These are phyloP conservation scores for Drosophila equinoxialis DNA, from an alignment of 1,140 invertebrate species.

Conservation along the genomic window DNA sequence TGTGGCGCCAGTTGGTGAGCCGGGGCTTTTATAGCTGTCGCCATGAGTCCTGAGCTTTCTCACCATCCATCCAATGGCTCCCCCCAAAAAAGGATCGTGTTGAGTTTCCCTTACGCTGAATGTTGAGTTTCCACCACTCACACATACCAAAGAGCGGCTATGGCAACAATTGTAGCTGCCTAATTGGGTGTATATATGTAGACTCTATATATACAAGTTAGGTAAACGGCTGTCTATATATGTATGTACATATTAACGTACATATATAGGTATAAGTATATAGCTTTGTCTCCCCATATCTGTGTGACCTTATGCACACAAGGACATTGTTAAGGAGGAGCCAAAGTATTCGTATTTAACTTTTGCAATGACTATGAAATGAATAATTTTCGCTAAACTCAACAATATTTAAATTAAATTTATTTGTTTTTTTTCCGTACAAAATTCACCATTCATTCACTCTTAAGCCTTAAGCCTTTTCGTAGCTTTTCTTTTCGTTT, in stretches of 20 bases:
- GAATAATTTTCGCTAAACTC: conserved; percentile 34
- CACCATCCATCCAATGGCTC: conserved; percentile 27
- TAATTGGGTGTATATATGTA: conserved; percentile 72
- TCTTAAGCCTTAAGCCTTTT: conserved; percentile 51
- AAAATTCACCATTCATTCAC: conserved; percentile 5
- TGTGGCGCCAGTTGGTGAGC: conserved; percentile 60
- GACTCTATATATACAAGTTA: conserved; percentile 44
- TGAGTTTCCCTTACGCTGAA: conserved; percentile 33
- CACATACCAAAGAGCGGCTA: conserved; percentile 18
- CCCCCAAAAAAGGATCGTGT: too few relatives aligned
- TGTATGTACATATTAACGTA: not conserved
- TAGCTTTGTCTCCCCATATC: not conserved
- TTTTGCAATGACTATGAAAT: conserved; percentile 64
- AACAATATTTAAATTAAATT: conserved; percentile 42
- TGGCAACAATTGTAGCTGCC: conserved; percentile 78
- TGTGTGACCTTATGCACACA: conserved; percentile 53
- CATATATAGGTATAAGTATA: not conserved
- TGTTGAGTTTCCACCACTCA: conserved; percentile 2
- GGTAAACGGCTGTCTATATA: conserved; percentile 55
- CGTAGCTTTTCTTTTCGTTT: not conserved
- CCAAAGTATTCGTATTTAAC: conserved; percentile 30
- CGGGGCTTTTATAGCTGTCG: conserved; percentile 71
- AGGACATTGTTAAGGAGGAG: conserved; percentile 66
- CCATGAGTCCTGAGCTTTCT: conserved; percentile 53
- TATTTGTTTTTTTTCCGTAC: conserved; percentile 28